Percentiles rank a stretch among this genome's conserved stretches.
phyloP scores from a whole-genome alignment of 2,888 invertebrate species.

The Microctonus brassicae region DNA sequence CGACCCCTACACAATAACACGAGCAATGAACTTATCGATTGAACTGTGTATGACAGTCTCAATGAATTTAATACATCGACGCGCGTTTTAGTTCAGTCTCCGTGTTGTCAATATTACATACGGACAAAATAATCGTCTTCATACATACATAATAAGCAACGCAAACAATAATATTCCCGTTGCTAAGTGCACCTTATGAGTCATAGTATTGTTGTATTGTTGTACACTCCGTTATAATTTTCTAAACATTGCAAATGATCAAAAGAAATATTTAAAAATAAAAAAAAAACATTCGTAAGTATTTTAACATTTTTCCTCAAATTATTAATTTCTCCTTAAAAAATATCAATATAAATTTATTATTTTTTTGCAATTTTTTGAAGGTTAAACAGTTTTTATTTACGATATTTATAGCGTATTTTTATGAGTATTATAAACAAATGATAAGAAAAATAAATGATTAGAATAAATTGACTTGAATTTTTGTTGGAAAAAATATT shows the following conservation, averaged over 20 bases:
- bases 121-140: not conserved
- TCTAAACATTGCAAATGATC: not conserved
- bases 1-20: not conserved
- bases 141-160: not conserved
- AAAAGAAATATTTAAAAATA: no score
- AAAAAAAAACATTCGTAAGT: not conserved
- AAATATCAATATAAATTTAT: no score
- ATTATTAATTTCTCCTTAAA: not conserved
- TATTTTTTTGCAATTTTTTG: not conserved
- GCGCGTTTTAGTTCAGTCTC: no score
- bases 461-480: no score
- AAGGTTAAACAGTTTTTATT: not conserved
- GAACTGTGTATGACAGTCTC: not conserved
- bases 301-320: not conserved
- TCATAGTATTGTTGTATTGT: no score
- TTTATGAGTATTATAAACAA: no score
- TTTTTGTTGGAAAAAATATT: no score
- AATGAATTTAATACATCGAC: no score
- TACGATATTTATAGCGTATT: no score
- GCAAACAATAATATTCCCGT: not conserved
- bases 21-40: not conserved
- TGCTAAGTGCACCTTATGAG: not conserved
- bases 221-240: not conserved
- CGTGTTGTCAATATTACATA: not conserved
- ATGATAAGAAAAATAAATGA: no score